These are phyloP conservation scores for Drosophila parvula DNA, from an alignment of 1,140 invertebrate species.

Conservation along the genomic window DNA sequence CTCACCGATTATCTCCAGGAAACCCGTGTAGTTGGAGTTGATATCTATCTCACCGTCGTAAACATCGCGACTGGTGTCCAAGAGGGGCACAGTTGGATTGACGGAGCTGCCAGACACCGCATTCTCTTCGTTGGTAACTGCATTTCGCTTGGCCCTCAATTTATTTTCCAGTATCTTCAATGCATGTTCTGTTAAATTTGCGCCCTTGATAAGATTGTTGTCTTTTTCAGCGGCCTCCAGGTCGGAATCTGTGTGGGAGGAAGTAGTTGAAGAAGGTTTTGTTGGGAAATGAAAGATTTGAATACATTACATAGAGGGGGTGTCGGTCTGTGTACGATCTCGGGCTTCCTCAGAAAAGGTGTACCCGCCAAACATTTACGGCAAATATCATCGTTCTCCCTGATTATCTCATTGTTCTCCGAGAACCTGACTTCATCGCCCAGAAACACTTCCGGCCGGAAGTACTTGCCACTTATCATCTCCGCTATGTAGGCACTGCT, in stretches of 20 bases:
- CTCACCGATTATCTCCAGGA: constrained; percentile 91
- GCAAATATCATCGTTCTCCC: constrained; percentile 69
- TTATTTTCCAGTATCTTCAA: constrained; percentile 74
- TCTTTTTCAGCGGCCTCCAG: constrained; percentile 51
- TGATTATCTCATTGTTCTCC: constrained; percentile 56
- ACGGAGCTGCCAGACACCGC: constrained; percentile 20
- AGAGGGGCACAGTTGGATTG: constrained; percentile 21
- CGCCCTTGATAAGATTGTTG: constrained; percentile 61
- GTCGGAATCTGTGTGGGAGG: constrained; percentile 22
- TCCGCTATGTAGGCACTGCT: constrained; percentile 92
- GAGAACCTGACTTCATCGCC: constrained; percentile 86
- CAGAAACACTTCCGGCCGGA: constrained; percentile 87
- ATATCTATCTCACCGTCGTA: constrained; percentile 90
- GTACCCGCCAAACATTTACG: constrained; percentile 61
- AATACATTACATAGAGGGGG: constrained; percentile 34
- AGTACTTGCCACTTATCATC: constrained; percentile 88
- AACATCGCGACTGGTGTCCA: constrained; percentile 66
- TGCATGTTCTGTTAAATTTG: constrained; percentile 72
- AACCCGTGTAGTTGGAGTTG: constrained; percentile 91
- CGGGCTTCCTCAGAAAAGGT: constrained; percentile 47
- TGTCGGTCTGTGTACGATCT: constrained; percentile 13
- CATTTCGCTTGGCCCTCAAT: constrained; percentile 61
- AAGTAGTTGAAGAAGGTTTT: background rate
- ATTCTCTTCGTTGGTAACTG: constrained; percentile 38
- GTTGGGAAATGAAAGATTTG: no score